Evolutionary conservation across 2,113 vertebrate species (phyloP).

Genomic region (Brachypteracias leptosomus): DNA sequence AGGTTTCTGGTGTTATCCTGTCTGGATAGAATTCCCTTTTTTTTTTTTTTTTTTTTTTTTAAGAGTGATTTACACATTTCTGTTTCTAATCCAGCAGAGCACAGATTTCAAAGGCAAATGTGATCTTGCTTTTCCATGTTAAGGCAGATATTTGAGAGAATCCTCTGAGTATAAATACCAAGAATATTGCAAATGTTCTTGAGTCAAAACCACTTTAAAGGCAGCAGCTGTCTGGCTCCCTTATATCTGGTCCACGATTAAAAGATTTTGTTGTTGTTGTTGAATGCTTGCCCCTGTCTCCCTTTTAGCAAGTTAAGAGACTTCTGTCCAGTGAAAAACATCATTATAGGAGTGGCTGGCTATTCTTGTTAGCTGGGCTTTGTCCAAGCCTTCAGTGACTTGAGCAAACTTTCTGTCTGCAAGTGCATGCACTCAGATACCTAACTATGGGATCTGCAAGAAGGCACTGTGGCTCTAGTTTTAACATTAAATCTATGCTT

Average conservation of each 20-base stretch:
- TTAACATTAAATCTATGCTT: too few relatives aligned
- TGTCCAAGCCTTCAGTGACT: not conserved
- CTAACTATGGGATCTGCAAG: not conserved
- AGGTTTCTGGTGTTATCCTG: not conserved
- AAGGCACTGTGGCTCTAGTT: not conserved
- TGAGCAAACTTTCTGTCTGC: not conserved
- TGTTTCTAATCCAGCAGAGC: not conserved
- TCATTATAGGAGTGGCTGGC: not conserved
- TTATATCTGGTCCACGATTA: not conserved
- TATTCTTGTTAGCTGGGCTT: not conserved
- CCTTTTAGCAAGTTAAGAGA: not conserved
- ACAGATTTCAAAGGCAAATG: conserved; percentile 21
- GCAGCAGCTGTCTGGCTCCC: not conserved
- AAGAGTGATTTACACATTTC: not conserved
- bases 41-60: not conserved
- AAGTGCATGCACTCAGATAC: not conserved
- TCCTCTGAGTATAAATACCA: conserved; percentile 18
- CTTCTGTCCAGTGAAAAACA: not conserved
- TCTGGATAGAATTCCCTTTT: too few relatives aligned
- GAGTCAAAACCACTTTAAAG: conserved; percentile 43
- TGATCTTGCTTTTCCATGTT: not conserved
- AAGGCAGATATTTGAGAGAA: conserved; percentile 15
- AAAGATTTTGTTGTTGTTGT: not conserved
- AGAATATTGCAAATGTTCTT: conserved; percentile 1
- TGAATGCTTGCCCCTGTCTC: not conserved